A percentile compares a stretch with the other conserved stretches of the same genome.
Conservation (phyloP, 1,140 invertebrate genomes). For the Heliconius himera region DNA sequence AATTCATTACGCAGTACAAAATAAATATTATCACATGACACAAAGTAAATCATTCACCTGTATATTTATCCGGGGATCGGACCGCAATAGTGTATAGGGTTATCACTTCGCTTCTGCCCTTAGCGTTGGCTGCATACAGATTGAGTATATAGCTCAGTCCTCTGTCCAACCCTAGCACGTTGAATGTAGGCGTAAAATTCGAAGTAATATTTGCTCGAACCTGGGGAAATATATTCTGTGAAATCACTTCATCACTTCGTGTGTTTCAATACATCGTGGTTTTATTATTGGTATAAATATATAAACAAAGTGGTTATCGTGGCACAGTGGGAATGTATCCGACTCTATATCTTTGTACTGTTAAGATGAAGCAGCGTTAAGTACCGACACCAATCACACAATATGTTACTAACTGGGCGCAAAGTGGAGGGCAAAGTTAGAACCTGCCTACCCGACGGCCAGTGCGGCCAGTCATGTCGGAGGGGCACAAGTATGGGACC, state of each 20-base stretch:
- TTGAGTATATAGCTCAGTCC: constrained; percentile 76
- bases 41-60: constrained; percentile 83
- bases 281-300: neutral
- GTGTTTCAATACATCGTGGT: neutral
- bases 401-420: neutral
- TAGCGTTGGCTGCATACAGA: constrained; percentile 84
- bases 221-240: constrained; percentile 38
- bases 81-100: constrained; percentile 83
- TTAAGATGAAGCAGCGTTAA: too few relatives aligned
- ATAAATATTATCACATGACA: neutral
- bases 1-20: neutral
- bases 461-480: too few relatives aligned
- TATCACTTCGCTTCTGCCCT: constrained; percentile 82
- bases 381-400: too few relatives aligned
- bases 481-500: too few relatives aligned
- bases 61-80: constrained; percentile 88
- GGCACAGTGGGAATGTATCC: too few relatives aligned
- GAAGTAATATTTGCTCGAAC: constrained; percentile 61
- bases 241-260: neutral
- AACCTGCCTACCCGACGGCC: too few relatives aligned
- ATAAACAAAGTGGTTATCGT: neutral
- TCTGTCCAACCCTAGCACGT: constrained; percentile 75
- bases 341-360: too few relatives aligned
- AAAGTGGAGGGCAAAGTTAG: too few relatives aligned
- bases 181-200: constrained; percentile 70